These are phyloP conservation scores for Mustela nigripes DNA, from an alignment of 2,113 vertebrate species.

Conservation along the genomic window DNA sequence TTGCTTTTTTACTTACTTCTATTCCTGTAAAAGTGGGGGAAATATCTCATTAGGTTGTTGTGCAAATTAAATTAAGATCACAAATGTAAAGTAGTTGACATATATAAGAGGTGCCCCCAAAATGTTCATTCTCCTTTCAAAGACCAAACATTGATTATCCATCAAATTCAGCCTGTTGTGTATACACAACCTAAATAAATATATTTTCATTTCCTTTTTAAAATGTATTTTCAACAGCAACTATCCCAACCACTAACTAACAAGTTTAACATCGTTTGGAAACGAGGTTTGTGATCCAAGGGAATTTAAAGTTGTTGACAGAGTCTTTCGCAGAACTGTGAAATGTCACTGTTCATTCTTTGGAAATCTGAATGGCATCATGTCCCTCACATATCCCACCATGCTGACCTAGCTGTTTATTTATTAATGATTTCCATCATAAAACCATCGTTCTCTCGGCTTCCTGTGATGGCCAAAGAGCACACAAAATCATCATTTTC, in stretches of 20 bases:
- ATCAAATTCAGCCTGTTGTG: neutral
- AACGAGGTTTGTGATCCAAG: neutral
- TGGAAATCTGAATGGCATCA: neutral
- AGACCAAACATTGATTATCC: neutral
- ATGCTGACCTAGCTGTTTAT: neutral
- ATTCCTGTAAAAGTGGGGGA: neutral
- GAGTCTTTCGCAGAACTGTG: constrained; percentile 3
- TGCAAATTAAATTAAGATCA: neutral
- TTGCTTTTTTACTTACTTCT: neutral
- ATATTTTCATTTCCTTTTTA: neutral
- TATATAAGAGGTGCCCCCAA: neutral
- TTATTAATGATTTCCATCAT: constrained; percentile 59
- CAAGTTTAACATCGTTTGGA: constrained; percentile 50
- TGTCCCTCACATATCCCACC: neutral
- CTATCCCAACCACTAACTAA: constrained; percentile 18
- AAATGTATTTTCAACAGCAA: constrained; percentile 30
- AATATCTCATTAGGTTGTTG: neutral
- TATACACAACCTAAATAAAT: neutral
- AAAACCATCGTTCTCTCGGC: constrained; percentile 47
- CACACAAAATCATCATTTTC: constrained; percentile 43
- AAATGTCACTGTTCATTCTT: neutral
- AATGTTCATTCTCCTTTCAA: constrained; percentile 13
- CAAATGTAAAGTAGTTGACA: constrained; percentile 16
- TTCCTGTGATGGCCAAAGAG: constrained; percentile 20
- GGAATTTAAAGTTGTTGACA: constrained; percentile 28